Percentiles rank a stretch among this genome's conserved stretches.
Evolutionary conservation across 2,888 invertebrate species (phyloP).

Genomic region (Parnassius orleans): DNA sequence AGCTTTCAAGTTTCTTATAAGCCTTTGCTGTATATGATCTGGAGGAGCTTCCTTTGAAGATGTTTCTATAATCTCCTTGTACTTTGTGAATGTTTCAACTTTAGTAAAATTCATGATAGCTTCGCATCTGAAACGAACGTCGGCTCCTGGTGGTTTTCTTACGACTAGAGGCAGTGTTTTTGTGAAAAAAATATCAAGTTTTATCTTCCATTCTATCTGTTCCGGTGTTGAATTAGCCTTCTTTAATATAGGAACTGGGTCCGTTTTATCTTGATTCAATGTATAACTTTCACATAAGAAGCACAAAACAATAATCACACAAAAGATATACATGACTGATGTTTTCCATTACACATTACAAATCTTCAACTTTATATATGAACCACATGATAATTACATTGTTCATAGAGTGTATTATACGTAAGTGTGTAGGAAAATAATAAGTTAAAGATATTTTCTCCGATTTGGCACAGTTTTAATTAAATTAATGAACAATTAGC

Average conservation of each 20-base stretch:
- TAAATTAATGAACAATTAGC: neutral
- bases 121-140: conserved; percentile 68
- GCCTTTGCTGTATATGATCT: conserved; percentile 62
- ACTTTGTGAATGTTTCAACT: conserved; percentile 65
- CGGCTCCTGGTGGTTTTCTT: conserved; percentile 49
- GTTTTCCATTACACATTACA: conserved; percentile 62
- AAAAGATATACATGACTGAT: conserved; percentile 68
- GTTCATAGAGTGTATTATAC: neutral
- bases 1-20: conserved; percentile 68
- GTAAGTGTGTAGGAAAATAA: neutral
- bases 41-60: conserved; percentile 63
- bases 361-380: conserved; percentile 17
- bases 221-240: conserved; percentile 61
- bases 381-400: conserved; percentile 19
- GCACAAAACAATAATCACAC: conserved; percentile 66
- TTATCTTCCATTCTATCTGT: conserved; percentile 70
- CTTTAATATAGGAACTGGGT: conserved; percentile 51
- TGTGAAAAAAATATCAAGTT: conserved; percentile 68
- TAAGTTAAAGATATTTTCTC: neutral
- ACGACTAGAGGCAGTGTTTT: conserved; percentile 59
- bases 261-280: conserved; percentile 49
- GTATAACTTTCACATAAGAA: conserved; percentile 56
- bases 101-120: conserved; percentile 70
- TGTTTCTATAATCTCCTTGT: conserved; percentile 62
- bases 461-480: conserved; percentile 1